These are phyloP conservation scores for Melanotaenia trifasciata DNA, from an alignment of 2,797 vertebrate species.

Conservation along the genomic window DNA sequence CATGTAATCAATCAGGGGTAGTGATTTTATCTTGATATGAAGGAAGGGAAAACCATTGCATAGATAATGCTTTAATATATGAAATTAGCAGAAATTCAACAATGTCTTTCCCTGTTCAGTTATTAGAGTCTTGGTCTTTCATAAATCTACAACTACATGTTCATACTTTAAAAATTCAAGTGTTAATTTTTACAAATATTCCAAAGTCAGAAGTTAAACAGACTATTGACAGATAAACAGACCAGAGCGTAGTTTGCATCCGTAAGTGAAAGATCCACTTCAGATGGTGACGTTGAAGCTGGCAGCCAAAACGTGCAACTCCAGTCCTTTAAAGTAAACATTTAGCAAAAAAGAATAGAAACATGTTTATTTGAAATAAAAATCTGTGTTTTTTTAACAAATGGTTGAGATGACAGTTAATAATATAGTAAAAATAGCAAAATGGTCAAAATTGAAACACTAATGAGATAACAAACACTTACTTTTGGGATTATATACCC, in stretches of 20 bases:
- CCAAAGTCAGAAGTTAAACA: background rate
- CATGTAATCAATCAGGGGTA: background rate
- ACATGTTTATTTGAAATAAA: too few relatives aligned
- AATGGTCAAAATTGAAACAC: too few relatives aligned
- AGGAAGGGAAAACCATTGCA: background rate
- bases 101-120: too few relatives aligned
- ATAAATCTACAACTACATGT: background rate
- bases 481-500: too few relatives aligned
- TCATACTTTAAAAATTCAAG: background rate
- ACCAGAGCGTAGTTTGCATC: conserved; percentile 13
- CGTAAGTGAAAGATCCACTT: conserved; percentile 15
- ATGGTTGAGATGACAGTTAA: too few relatives aligned
- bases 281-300: conserved; percentile 19
- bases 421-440: too few relatives aligned
- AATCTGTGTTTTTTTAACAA: too few relatives aligned
- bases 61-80: too few relatives aligned
- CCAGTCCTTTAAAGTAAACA: background rate
- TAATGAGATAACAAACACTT: too few relatives aligned
- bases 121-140: background rate
- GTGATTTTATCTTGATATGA: background rate
- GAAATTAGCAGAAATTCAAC: too few relatives aligned
- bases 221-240: background rate
- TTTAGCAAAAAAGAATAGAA: too few relatives aligned
- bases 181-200: background rate
- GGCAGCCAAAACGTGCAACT: background rate